Conservation (phyloP, 2,113 vertebrate genomes). For the Sorex araneus region DNA sequence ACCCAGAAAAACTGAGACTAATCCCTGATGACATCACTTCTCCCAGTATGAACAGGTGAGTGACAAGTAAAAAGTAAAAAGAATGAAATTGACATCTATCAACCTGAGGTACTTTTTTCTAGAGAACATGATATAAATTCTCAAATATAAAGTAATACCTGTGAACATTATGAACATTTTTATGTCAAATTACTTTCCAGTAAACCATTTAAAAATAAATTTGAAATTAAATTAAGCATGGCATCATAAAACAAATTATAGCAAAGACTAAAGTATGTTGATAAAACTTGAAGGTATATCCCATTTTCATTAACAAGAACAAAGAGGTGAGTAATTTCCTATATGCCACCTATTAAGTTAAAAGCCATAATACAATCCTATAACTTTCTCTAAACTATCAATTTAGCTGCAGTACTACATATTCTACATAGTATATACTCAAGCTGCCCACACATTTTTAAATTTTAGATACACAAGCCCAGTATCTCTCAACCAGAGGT, state of each 20-base stretch:
- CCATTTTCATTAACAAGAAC: background rate
- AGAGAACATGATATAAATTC: conserved; percentile 13
- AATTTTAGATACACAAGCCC: background rate
- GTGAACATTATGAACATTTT: background rate
- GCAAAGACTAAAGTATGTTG: background rate
- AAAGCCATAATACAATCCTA: conserved; percentile 20
- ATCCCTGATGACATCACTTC: background rate
- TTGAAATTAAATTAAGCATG: conserved; percentile 44
- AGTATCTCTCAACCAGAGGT: too few relatives aligned
- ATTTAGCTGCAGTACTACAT: background rate
- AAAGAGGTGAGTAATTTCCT: conserved; percentile 47
- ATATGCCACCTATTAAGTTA: conserved; percentile 11
- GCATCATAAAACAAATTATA: conserved; percentile 44
- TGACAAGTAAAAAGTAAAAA: background rate
- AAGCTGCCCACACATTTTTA: background rate
- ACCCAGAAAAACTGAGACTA: conserved; percentile 9
- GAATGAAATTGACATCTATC: background rate
- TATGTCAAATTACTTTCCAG: background rate
- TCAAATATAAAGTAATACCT: conserved; percentile 21
- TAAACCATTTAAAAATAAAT: conserved; percentile 41
- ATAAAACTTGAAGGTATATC: conserved; percentile 13
- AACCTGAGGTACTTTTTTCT: background rate
- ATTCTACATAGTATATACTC: background rate
- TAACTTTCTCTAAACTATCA: conserved; percentile 41
- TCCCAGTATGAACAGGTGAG: background rate